Percentiles rank a stretch among this genome's conserved stretches.
Evolutionary conservation across 2,113 vertebrate genomes (phyloP).

Genomic region (Saimiri boliviensis): DNA sequence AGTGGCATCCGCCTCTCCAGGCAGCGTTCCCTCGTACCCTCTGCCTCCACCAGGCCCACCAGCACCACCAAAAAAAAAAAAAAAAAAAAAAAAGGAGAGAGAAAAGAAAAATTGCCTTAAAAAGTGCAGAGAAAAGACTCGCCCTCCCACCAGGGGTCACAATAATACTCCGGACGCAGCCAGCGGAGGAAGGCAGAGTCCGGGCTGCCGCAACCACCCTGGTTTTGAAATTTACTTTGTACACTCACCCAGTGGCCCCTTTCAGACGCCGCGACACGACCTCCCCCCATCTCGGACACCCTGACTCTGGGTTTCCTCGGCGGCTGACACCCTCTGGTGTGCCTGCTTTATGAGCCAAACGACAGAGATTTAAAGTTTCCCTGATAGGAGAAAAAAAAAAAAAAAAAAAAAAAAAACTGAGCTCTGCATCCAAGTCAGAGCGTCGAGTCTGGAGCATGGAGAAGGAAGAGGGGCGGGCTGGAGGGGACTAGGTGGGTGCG

Average conservation of each 20-base stretch:
- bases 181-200: background rate
- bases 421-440: background rate
- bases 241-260: background rate
- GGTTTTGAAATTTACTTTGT: conserved; percentile 32
- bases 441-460: background rate
- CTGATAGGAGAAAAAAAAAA: background rate
- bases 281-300: background rate
- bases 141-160: conserved; percentile 65
- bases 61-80: background rate
- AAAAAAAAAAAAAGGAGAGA: background rate
- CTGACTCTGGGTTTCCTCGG: background rate
- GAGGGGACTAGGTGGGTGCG: background rate
- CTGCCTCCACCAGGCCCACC: background rate
- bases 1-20: background rate
- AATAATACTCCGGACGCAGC: conserved; percentile 5
- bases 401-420: background rate
- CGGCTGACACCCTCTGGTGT: background rate
- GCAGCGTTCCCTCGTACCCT: background rate
- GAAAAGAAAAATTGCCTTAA: background rate
- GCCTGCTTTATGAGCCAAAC: background rate
- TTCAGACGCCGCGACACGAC: background rate
- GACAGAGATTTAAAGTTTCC: conserved; percentile 60
- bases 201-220: background rate
- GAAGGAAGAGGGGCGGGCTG: background rate
- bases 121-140: conserved; percentile 52